Conservation (phyloP, 2,797 vertebrate genomes). For the Mus minutoides region DNA sequence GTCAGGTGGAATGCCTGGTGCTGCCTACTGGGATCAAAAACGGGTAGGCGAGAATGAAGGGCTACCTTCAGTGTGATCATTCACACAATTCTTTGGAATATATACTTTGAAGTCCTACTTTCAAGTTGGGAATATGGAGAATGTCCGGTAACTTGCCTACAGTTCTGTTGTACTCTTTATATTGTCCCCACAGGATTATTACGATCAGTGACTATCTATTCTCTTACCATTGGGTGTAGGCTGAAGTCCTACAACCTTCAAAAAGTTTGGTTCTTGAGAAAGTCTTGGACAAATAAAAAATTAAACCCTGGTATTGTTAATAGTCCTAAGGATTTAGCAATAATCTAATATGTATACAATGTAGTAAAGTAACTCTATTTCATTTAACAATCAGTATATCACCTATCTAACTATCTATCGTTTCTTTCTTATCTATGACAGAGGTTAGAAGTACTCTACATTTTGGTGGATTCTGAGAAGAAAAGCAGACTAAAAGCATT, state of each 20-base stretch:
- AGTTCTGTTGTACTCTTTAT: neutral
- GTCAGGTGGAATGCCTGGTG: too few relatives aligned
- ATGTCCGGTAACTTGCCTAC: neutral
- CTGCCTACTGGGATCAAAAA: neutral
- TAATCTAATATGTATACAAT: neutral
- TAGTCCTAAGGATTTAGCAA: neutral
- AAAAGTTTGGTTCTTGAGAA: neutral
- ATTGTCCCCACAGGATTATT: neutral
- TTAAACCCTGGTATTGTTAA: neutral
- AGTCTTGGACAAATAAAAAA: constrained; percentile 10
- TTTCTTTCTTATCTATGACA: neutral
- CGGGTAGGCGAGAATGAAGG: neutral
- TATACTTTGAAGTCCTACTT: neutral
- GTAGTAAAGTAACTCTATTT: neutral
- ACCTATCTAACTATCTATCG: neutral
- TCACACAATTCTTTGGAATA: neutral
- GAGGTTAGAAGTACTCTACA: neutral
- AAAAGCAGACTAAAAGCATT: constrained; percentile 24
- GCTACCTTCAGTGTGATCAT: neutral
- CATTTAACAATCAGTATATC: neutral
- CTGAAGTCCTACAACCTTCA: neutral
- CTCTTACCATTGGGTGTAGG: neutral
- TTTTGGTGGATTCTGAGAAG: constrained; percentile 1
- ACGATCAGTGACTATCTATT: neutral
- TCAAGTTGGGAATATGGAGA: neutral